Percentiles rank a stretch among this genome's conserved stretches.
Conservation (phyloP, 2,888 invertebrate genomes). For the Hirtodrosophila histrioides region DNA sequence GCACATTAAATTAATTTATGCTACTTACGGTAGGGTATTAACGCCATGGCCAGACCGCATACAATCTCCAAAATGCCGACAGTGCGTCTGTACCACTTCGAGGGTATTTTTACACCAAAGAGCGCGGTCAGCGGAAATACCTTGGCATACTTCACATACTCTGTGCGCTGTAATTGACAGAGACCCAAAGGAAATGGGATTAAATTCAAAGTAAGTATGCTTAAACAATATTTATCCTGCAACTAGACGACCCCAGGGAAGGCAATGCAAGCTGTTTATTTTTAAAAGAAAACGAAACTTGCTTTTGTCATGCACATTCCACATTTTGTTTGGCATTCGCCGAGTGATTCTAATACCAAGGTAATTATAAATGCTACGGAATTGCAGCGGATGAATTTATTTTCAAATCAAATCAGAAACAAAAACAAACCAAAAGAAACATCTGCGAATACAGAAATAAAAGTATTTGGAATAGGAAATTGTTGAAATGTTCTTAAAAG, state of each 20-base stretch:
- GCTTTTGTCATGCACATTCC: constrained; percentile 39
- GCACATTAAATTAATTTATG: neutral
- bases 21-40: constrained; percentile 92
- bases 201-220: neutral
- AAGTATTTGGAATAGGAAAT: too few relatives aligned
- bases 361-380: constrained; percentile 55
- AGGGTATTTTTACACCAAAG: constrained; percentile 93
- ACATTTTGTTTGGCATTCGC: constrained; percentile 57
- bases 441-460: too few relatives aligned
- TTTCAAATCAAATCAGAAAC: constrained; percentile 33
- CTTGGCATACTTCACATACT: constrained; percentile 98
- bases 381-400: constrained; percentile 44
- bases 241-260: constrained; percentile 21
- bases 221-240: neutral
- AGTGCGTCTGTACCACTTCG: constrained; percentile 95
- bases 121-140: constrained; percentile 93
- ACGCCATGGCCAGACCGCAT: constrained; percentile 92
- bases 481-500: neutral
- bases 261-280: constrained; percentile 62
- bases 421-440: neutral
- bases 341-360: constrained; percentile 50
- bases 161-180: constrained; percentile 89
- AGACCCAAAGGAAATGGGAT: constrained; percentile 3
- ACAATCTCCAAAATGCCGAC: constrained; percentile 93
- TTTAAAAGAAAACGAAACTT: constrained; percentile 46